Evolutionary conservation across 2,888 invertebrate species (phyloP).

Genomic region (Drosophila cognata): DNA sequence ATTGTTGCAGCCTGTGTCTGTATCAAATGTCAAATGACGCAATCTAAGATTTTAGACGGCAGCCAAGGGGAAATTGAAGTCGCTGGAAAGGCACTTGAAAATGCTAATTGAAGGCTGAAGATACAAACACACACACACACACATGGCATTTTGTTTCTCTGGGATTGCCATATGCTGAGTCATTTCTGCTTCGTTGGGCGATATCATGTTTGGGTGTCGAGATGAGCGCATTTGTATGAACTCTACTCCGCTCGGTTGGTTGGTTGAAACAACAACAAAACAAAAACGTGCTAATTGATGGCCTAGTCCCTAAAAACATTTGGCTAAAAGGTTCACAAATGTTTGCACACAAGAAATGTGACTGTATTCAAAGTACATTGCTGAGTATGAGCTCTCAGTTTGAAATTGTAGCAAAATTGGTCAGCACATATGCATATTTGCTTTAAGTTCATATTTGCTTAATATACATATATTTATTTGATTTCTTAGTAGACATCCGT

Average conservation of each 20-base stretch:
- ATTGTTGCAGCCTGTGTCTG: slow-evolving; percentile 55
- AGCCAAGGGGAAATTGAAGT: slow-evolving; percentile 7
- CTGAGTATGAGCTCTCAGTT: neutral
- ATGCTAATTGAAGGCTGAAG: slow-evolving; percentile 71
- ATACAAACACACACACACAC: slow-evolving; percentile 19
- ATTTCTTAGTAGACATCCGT: neutral
- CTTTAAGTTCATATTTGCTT: neutral
- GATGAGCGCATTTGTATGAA: slow-evolving; percentile 39
- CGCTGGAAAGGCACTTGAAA: slow-evolving; percentile 54
- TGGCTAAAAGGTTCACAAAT: slow-evolving; percentile 26
- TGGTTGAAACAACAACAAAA: slow-evolving; percentile 22
- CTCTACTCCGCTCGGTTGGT: slow-evolving; percentile 15
- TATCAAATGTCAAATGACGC: slow-evolving; percentile 65
- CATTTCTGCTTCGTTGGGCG: slow-evolving; percentile 26
- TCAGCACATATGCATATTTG: neutral
- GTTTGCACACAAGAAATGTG: slow-evolving; percentile 25
- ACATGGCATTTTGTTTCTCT: slow-evolving; percentile 27
- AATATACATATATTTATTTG: neutral
- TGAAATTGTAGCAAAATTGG: neutral
- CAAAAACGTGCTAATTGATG: slow-evolving; percentile 43
- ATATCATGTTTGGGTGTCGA: slow-evolving; percentile 38
- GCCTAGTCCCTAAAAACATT: slow-evolving; percentile 14
- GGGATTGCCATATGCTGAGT: slow-evolving; percentile 54
- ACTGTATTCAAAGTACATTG: slow-evolving; percentile 5
- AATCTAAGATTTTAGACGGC: slow-evolving; percentile 31